A percentile compares a stretch with the other conserved stretches of the same genome.
Evolutionary conservation across 1,140 invertebrate species (phyloP).

Genomic region (Trichonephila clavata): DNA sequence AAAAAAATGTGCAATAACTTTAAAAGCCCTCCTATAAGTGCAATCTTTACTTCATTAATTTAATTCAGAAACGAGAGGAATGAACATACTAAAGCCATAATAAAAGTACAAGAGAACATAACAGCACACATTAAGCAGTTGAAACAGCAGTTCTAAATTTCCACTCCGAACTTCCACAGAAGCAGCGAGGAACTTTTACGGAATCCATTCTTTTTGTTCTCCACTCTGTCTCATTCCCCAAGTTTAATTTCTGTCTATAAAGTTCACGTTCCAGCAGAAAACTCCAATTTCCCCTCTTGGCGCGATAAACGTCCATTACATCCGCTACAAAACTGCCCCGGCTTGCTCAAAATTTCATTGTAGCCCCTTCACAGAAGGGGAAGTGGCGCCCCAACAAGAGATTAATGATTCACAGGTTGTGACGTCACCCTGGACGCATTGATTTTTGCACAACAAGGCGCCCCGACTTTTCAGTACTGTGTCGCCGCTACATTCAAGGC

Average conservation of each 20-base stretch:
- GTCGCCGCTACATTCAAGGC: not conserved
- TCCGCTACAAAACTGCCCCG: conserved; percentile 1
- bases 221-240: not conserved
- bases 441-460: conserved; percentile 23
- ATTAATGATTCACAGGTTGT: conserved; percentile 50
- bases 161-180: not conserved
- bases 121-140: too few species aligned
- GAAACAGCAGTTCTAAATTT: not conserved
- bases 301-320: conserved; percentile 30
- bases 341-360: conserved; percentile 43
- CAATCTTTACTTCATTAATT: too few species aligned
- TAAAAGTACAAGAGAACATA: too few species aligned
- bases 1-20: too few species aligned
- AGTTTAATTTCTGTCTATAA: not conserved
- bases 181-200: not conserved
- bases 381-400: conserved; percentile 32
- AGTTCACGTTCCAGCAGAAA: not conserved
- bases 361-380: conserved; percentile 9
- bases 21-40: too few species aligned
- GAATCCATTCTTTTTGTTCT: not conserved
- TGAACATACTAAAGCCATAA: too few species aligned
- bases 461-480: not conserved
- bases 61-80: too few species aligned
- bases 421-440: conserved; percentile 41
- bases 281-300: conserved; percentile 14